Conservation (phyloP, 2,888 invertebrate genomes). For the Cacoxenus indagator region DNA sequence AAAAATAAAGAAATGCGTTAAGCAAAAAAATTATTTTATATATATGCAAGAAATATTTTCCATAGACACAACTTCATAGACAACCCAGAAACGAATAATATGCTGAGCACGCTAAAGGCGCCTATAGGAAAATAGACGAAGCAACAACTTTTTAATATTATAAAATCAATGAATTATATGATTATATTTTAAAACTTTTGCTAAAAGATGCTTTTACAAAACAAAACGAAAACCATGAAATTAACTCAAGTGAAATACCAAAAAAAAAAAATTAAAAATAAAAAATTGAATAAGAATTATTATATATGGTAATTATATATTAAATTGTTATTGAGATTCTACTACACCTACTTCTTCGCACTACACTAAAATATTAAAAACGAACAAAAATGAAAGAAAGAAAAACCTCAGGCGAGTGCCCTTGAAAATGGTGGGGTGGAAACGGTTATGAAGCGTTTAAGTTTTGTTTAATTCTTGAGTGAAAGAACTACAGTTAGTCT, state of each 20-base stretch:
- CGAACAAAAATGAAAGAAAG: slow-evolving; percentile 31
- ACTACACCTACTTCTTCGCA: slow-evolving; percentile 33
- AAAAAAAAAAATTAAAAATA: slow-evolving; percentile 29
- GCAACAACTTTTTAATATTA: slow-evolving; percentile 39
- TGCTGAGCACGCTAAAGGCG: slow-evolving; percentile 27
- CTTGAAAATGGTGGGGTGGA: not conserved
- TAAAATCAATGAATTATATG: slow-evolving; percentile 38
- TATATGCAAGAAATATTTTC: slow-evolving; percentile 30
- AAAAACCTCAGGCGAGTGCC: not conserved
- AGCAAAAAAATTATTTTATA: slow-evolving; percentile 57
- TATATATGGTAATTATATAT: slow-evolving; percentile 57
- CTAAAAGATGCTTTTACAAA: slow-evolving; percentile 66
- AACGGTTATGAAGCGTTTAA: not conserved
- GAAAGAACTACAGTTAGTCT: too few species aligned
- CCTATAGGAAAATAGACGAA: slow-evolving; percentile 31
- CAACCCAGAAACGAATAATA: not conserved
- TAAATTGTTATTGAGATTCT: slow-evolving; percentile 53
- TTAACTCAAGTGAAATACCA: slow-evolving; percentile 25
- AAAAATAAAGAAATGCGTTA: not conserved
- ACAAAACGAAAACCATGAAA: slow-evolving; percentile 37
- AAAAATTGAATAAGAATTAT: slow-evolving; percentile 35
- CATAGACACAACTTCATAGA: not conserved
- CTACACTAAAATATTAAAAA: not conserved
- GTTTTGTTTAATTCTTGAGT: slow-evolving; percentile 56
- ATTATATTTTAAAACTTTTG: slow-evolving; percentile 58